Conservation (phyloP, 2,797 vertebrate genomes). For the Lutjanus argentimaculatus region DNA sequence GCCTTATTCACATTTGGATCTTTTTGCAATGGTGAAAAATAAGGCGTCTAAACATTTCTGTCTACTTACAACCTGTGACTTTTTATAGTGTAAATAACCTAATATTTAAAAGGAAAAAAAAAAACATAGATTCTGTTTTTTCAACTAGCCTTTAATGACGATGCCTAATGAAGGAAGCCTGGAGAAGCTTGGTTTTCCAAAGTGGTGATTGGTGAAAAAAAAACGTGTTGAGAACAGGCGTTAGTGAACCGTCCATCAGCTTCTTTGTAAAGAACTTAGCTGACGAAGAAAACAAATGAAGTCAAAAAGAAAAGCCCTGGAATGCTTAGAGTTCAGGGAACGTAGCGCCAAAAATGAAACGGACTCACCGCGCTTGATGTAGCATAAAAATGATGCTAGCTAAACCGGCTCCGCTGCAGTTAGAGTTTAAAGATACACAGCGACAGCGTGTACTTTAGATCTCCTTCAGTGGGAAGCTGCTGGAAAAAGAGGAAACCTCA, state of each 20-base stretch:
- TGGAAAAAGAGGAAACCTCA: neutral
- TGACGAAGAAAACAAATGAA: neutral
- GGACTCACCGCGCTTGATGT: neutral
- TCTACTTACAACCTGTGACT: slow-evolving; percentile 55
- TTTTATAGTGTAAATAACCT: slow-evolving; percentile 69
- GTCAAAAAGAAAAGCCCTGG: neutral
- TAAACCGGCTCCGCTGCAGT: slow-evolving; percentile 20
- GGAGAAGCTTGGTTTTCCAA: slow-evolving; percentile 10
- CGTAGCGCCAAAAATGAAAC: neutral
- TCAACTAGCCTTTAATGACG: slow-evolving; percentile 33
- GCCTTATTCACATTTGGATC: slow-evolving; percentile 68
- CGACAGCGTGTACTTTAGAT: neutral
- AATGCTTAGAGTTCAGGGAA: neutral
- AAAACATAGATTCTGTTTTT: neutral
- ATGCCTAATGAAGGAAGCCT: slow-evolving; percentile 41
- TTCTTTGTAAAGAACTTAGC: neutral
- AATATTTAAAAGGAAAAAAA: neutral
- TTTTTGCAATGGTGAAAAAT: slow-evolving; percentile 51
- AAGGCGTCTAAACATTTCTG: slow-evolving; percentile 59
- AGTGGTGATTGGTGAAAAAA: slow-evolving; percentile 17
- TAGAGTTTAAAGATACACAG: neutral
- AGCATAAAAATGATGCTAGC: neutral
- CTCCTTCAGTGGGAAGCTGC: neutral
- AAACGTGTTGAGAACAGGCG: neutral
- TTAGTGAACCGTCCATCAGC: neutral